Percentiles rank a stretch among this genome's conserved stretches.
phyloP scores from a whole-genome alignment of 2,888 invertebrate genomes.

The Stramonita haemastoma region DNA sequence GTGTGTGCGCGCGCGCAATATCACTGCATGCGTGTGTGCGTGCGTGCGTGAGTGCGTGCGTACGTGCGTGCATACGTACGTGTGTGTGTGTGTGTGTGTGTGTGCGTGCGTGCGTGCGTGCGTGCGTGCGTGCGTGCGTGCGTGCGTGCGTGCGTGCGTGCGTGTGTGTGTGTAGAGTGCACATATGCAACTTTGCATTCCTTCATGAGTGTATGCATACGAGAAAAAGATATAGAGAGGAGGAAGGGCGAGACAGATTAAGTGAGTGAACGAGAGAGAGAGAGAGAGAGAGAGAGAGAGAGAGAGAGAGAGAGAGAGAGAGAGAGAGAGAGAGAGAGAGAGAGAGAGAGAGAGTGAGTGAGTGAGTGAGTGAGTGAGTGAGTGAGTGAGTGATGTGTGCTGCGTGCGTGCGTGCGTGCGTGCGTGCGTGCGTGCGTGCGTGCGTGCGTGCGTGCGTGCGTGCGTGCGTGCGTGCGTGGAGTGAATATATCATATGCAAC shows the following conservation, averaged over 20 bases:
- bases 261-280: background rate
- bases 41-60: background rate
- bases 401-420: background rate
- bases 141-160: background rate
- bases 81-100: background rate
- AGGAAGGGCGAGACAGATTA: background rate
- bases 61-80: background rate
- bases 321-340: background rate
- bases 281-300: background rate
- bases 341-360: background rate
- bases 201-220: too few species aligned
- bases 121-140: background rate
- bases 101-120: background rate
- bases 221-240: background rate
- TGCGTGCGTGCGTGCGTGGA: background rate
- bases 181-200: too few species aligned
- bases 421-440: background rate
- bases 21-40: too few species aligned
- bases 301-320: background rate
- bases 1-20: too few species aligned
- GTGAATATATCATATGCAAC: too few species aligned
- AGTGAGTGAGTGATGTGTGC: background rate
- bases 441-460: background rate
- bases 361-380: background rate
- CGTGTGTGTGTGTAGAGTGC: background rate